phyloP scores from a whole-genome alignment of 2,113 vertebrate genomes.

The Halichoerus grypus region DNA sequence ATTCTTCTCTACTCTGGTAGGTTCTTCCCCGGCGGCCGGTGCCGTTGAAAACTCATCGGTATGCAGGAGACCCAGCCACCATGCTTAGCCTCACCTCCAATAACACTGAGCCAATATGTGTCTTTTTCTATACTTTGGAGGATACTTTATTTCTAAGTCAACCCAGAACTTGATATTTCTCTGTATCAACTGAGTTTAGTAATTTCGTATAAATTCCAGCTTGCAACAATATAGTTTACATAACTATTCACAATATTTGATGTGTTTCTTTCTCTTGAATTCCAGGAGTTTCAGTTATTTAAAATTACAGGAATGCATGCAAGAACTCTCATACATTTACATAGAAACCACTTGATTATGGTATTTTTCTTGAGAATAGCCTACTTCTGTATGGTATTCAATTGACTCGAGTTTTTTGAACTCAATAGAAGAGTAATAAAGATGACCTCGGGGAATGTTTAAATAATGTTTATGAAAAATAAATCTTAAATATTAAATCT shows the following conservation, averaged over 20 bases:
- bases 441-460: neutral
- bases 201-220: neutral
- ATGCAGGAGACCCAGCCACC: fast-evolving
- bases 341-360: neutral
- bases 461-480: neutral
- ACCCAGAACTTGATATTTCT: neutral
- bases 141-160: neutral
- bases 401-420: neutral
- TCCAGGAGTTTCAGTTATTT: neutral
- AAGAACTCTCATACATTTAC: neutral
- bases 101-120: fast-evolving
- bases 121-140: neutral
- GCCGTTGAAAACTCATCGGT: too few relatives aligned
- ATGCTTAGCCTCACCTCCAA: neutral
- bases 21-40: neutral
- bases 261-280: neutral
- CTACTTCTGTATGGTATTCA: neutral
- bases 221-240: neutral
- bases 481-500: neutral
- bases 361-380: neutral
- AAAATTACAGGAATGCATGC: neutral
- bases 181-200: neutral
- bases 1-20: fast-evolving
- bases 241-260: neutral
- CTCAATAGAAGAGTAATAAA: neutral